Percentiles rank a stretch among this genome's conserved stretches.
Conservation (phyloP, 2,888 invertebrate species). For the Nasonia oneida region DNA sequence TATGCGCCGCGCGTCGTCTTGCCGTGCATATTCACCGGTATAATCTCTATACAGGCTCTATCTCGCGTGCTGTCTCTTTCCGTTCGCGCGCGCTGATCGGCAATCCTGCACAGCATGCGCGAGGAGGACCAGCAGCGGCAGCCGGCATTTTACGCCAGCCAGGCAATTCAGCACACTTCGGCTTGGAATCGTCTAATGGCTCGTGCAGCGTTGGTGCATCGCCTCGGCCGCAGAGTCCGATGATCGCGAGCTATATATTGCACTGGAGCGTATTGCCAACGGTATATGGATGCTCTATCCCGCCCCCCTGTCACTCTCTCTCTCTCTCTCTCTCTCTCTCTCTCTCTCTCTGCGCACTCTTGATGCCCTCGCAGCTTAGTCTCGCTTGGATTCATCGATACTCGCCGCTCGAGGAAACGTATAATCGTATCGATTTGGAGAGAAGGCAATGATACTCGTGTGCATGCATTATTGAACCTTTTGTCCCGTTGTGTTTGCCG, state of each 20-base stretch:
- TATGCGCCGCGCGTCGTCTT: no score
- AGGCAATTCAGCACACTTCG: constrained; percentile 62
- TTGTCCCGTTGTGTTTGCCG: no score
- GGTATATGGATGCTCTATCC: constrained; percentile 64
- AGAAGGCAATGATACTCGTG: no score
- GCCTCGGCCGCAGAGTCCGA: constrained; percentile 61
- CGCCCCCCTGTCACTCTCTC: background rate
- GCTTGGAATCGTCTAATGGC: constrained; percentile 69
- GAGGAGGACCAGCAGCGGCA: background rate
- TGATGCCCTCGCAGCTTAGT: background rate
- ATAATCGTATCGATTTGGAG: no score
- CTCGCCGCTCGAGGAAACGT: background rate
- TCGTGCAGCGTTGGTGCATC: constrained; percentile 56
- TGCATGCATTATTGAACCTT: no score
- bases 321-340: no score
- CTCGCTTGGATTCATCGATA: constrained; percentile 33
- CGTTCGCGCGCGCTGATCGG: background rate
- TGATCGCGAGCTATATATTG: constrained; percentile 66
- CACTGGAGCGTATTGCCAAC: constrained; percentile 70
- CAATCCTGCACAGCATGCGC: background rate
- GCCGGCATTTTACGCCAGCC: constrained; percentile 62
- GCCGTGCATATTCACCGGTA: no score
- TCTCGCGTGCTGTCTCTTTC: constrained; percentile 2
- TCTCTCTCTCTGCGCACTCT: background rate
- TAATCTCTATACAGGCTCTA: no score